These are phyloP conservation scores for Drosophila tanythrix DNA, from an alignment of 2,888 invertebrate genomes.

Conservation along the genomic window DNA sequence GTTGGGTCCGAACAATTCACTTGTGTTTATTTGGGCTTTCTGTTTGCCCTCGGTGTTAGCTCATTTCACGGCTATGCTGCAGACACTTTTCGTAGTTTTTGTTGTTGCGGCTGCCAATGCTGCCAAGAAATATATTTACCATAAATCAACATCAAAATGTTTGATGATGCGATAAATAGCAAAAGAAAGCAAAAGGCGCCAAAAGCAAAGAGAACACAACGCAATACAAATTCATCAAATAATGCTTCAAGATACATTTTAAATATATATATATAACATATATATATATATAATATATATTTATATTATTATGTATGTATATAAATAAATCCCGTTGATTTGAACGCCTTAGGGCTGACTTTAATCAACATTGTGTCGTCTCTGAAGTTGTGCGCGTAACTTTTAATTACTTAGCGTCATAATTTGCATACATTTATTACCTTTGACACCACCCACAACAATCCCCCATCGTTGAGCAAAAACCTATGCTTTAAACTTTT, in stretches of 20 bases:
- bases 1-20: slow-evolving; percentile 40
- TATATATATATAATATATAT: neutral
- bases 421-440: slow-evolving; percentile 73
- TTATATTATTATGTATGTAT: neutral
- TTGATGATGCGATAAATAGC: slow-evolving; percentile 80
- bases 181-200: slow-evolving; percentile 60
- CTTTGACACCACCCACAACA: slow-evolving; percentile 28
- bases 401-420: slow-evolving; percentile 68
- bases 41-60: slow-evolving; percentile 71
- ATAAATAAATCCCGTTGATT: slow-evolving; percentile 14
- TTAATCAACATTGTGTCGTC: slow-evolving; percentile 27
- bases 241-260: slow-evolving; percentile 19
- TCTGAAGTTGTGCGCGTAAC: slow-evolving; percentile 31
- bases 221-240: slow-evolving; percentile 41
- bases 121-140: slow-evolving; percentile 74
- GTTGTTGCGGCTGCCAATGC: slow-evolving; percentile 41
- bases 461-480: slow-evolving; percentile 2
- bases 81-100: slow-evolving; percentile 49
- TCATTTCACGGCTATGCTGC: slow-evolving; percentile 59
- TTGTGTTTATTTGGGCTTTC: slow-evolving; percentile 70
- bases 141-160: slow-evolving; percentile 81
- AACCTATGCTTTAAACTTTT: slow-evolving; percentile 69
- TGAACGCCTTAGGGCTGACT: slow-evolving; percentile 6
- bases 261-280: neutral
- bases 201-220: slow-evolving; percentile 33